A percentile compares a stretch with the other conserved stretches of the same genome.
These are phyloP conservation scores for Strix aluco DNA, from an alignment of 2,113 vertebrate species.

Conservation along the genomic window DNA sequence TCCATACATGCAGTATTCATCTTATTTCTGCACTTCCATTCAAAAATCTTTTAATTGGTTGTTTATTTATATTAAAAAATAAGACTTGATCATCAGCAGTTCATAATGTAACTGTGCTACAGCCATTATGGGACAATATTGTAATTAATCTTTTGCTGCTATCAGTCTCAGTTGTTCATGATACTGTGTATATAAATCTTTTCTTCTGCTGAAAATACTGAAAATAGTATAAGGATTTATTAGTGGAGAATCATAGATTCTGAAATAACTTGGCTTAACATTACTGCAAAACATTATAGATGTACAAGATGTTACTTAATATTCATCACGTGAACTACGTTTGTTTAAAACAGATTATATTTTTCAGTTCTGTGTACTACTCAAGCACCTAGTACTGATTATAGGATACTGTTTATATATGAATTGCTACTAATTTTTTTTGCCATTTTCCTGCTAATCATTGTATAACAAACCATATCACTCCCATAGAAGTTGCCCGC, in stretches of 20 bases:
- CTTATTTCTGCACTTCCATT: background rate
- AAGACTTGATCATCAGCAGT: background rate
- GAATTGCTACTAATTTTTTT: background rate
- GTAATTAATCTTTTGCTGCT: background rate
- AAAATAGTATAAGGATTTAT: background rate
- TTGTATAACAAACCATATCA: background rate
- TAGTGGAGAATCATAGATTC: background rate
- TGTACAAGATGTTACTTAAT: background rate
- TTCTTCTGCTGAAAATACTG: background rate
- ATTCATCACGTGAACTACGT: background rate
- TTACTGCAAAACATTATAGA: background rate
- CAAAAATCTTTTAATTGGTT: background rate
- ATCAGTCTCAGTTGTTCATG: background rate
- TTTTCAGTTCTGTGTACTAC: background rate
- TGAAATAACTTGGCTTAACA: background rate
- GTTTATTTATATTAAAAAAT: background rate
- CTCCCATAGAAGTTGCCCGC: background rate
- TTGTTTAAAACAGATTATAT: background rate
- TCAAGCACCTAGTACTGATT: background rate
- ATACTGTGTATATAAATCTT: background rate
- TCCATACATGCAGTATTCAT: background rate
- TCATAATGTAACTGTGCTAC: background rate
- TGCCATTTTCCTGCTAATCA: background rate
- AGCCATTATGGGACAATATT: background rate
- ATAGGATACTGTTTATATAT: background rate